Evolutionary conservation across 2,113 vertebrate species (phyloP), one percentile per base, ranked within the genome.

Genomic region (Paedocypris sp.): DNA sequence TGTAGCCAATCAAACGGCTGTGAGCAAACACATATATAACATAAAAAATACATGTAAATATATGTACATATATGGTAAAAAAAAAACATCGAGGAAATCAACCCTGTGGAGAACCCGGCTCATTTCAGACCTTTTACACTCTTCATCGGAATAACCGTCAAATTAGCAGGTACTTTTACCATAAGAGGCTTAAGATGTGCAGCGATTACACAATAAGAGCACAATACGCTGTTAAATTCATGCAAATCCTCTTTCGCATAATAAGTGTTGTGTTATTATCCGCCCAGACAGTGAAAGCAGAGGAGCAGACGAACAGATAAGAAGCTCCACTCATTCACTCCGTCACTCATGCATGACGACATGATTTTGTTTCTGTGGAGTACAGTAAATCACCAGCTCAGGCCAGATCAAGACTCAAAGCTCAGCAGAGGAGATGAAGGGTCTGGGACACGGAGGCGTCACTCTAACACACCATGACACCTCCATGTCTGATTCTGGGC

Each of bases 231-330:
- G 11, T 15, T 15, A 59, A 23, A 66, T 43, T 4, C 38, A 60
- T 54, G 64, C 16, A 38, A 63, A 71, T 60, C 54, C 60, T 59
- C 26, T 41, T 50, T 58, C 58, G 15, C 10, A 38, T 33, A 43
- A 33, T 31, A 6, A 32, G 6, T 2, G 3, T 28, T 54, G 29
- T 54, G 35, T 36, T 46, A 64, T 9, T 15, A 51, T 33, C 12
- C 41, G 35, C 16, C 13, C 31, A 43, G 45, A 42, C 53, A 42
- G 53, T n/a, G n/a, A n/a, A 51, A 18, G 2, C 12, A 22, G 19
- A 32, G 18, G 32, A 45, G 2, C 31, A 25, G 43, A 31, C 19
- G 20, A 25, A 29, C 18, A 58, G 38, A 56, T 56, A 43, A 57
- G 23, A 3, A 39, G 23, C 38, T 43, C 25, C 38, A 58, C 31